Evolutionary conservation across 2,888 invertebrate species (phyloP).

Genomic region (Cepaea hortensis): DNA sequence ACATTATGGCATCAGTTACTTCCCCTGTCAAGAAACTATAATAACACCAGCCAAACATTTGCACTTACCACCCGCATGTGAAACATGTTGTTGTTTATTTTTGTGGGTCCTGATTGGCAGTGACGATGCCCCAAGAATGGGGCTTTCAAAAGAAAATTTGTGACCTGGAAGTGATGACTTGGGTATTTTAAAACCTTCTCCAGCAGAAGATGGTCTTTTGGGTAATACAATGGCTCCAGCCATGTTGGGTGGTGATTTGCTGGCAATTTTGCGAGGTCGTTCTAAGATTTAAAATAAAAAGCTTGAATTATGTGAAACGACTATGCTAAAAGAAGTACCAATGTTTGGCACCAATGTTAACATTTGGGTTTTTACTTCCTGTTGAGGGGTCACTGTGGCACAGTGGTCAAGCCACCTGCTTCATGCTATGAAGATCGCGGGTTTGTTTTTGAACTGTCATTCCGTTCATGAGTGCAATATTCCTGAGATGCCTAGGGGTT

Average conservation of each 20-base stretch:
- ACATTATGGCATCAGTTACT: background rate
- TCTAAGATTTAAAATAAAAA: background rate
- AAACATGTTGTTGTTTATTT: background rate
- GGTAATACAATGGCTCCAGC: conserved; percentile 37
- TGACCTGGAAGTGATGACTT: conserved; percentile 1
- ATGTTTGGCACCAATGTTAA: too few relatives aligned
- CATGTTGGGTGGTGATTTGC: conserved; percentile 23
- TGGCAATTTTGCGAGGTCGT: conserved; percentile 37
- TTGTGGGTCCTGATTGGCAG: background rate
- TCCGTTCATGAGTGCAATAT: too few relatives aligned
- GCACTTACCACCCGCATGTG: conserved; percentile 7
- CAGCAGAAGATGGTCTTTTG: background rate
- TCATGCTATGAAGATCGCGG: too few relatives aligned
- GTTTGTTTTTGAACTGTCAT: too few relatives aligned
- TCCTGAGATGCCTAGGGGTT: too few relatives aligned
- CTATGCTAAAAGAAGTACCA: too few relatives aligned
- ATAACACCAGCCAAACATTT: background rate
- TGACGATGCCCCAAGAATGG: background rate
- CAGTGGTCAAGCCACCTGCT: too few relatives aligned
- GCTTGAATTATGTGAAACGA: too few relatives aligned
- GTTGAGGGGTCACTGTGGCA: too few relatives aligned
- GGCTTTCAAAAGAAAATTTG: background rate
- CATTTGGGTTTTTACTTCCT: too few relatives aligned
- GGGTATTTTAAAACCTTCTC: conserved; percentile 25
- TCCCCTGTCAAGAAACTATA: background rate